These are phyloP conservation scores for Cantharis lateralis DNA, from an alignment of 2,888 invertebrate species.

Conservation along the genomic window DNA sequence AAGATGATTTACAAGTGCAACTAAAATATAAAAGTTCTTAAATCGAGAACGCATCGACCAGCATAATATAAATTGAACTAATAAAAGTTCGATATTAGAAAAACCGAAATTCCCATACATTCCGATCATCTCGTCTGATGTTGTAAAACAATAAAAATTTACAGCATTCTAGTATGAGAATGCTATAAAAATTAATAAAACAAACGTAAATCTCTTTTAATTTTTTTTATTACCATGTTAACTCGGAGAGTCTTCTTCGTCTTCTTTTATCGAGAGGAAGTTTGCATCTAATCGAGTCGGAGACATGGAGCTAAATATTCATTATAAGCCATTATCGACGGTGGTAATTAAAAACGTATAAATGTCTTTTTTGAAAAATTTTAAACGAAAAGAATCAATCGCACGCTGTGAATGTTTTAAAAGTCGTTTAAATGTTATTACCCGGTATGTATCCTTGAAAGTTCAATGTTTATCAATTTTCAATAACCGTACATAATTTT, in stretches of 20 bases:
- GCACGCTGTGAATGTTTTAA: constrained; percentile 21
- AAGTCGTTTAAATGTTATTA: constrained; percentile 26
- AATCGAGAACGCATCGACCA: not conserved
- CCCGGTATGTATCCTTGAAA: constrained; percentile 16
- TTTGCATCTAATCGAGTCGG: not conserved
- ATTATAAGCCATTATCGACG: constrained; percentile 23
- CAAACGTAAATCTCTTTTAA: constrained; percentile 15
- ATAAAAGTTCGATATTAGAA: constrained; percentile 14
- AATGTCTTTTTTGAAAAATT: constrained; percentile 18
- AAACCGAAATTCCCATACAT: constrained; percentile 27
- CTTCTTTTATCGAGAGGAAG: constrained; percentile 9
- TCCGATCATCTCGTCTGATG: constrained; percentile 22
- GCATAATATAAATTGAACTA: constrained; percentile 11
- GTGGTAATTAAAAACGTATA: constrained; percentile 31
- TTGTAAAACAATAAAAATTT: constrained; percentile 31
- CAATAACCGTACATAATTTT: not conserved
- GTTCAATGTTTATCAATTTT: not conserved
- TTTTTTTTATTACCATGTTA: constrained; percentile 11
- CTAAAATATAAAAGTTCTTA: not conserved
- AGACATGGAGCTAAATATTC: constrained; percentile 9
- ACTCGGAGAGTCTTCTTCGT: not conserved
- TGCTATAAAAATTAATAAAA: constrained; percentile 28
- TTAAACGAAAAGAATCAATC: constrained; percentile 24
- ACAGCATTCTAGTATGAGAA: constrained; percentile 20
- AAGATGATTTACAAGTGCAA: constrained; percentile 4